A percentile compares a stretch with the other conserved stretches of the same genome.
Evolutionary conservation across 2,797 vertebrate genomes (phyloP).

Genomic region (Lagocephalus sceleratus): DNA sequence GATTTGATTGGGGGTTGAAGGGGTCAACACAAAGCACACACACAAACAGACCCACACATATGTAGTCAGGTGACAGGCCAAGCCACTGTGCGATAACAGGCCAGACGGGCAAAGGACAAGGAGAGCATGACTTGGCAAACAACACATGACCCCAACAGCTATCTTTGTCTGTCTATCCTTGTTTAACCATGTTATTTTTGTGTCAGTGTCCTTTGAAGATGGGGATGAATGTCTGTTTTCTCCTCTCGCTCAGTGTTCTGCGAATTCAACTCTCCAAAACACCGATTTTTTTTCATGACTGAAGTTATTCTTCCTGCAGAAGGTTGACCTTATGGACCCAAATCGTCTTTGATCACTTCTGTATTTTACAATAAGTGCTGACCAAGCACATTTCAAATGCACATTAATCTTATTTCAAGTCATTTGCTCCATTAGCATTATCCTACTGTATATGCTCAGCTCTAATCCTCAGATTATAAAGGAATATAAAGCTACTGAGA

Average conservation of each 20-base stretch:
- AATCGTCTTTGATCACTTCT: not conserved
- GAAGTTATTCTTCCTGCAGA: too few species aligned
- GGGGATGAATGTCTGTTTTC: not conserved
- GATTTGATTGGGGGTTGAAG: constrained; percentile 45
- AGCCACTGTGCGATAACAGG: constrained; percentile 54
- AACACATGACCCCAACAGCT: constrained; percentile 53
- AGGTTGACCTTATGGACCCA: too few species aligned
- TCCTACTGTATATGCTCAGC: constrained; percentile 11
- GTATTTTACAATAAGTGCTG: constrained; percentile 12
- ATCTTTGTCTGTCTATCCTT: constrained; percentile 31
- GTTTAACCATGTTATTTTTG: constrained; percentile 21
- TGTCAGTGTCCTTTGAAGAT: constrained; percentile 12
- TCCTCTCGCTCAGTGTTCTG: not conserved
- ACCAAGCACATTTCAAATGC: constrained; percentile 18
- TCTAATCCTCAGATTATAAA: constrained; percentile 44
- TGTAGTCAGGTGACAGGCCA: constrained; percentile 59
- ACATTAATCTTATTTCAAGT: constrained; percentile 38
- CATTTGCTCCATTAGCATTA: constrained; percentile 28
- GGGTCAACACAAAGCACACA: constrained; percentile 33
- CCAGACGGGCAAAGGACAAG: constrained; percentile 73
- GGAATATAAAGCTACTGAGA: constrained; percentile 16
- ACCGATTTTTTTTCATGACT: too few species aligned
- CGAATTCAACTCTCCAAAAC: not conserved
- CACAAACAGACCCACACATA: constrained; percentile 40
- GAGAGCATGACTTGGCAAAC: constrained; percentile 59